Evolutionary conservation across 2,888 invertebrate genomes (phyloP).

Genomic region (Psylliodes chrysocephalus): DNA sequence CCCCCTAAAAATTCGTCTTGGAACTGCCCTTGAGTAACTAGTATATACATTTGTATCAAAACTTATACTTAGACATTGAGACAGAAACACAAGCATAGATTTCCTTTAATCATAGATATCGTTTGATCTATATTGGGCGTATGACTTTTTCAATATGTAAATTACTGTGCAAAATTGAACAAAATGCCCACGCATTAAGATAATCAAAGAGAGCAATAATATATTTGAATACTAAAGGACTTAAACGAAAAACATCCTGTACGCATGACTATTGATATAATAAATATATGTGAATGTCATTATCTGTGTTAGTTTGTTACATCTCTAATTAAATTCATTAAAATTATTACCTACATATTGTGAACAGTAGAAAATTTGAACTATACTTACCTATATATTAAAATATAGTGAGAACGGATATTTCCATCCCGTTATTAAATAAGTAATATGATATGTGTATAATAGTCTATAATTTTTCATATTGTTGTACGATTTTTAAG

Average conservation of each 20-base stretch:
- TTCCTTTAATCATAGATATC: too few species aligned
- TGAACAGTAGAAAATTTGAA: constrained; percentile 54
- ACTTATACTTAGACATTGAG: too few species aligned
- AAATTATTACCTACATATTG: constrained; percentile 58
- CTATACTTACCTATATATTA: constrained; percentile 59
- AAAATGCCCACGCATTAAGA: neutral
- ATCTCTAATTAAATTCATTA: constrained; percentile 55
- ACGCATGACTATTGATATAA: constrained; percentile 40
- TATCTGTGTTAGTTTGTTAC: constrained; percentile 65
- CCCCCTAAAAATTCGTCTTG: too few species aligned
- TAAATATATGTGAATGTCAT: constrained; percentile 60
- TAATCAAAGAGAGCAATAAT: constrained; percentile 27
- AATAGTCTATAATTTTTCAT: constrained; percentile 88
- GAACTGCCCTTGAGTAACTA: too few species aligned
- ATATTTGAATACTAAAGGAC: constrained; percentile 17
- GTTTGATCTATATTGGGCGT: too few species aligned
- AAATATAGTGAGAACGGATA: constrained; percentile 73
- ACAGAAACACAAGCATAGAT: too few species aligned
- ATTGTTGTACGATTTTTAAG: constrained; percentile 88
- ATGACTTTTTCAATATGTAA: too few species aligned
- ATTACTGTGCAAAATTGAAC: too few species aligned
- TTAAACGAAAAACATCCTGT: constrained; percentile 32
- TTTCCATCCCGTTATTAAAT: constrained; percentile 75
- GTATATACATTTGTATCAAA: too few species aligned
- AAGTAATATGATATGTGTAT: constrained; percentile 65